Evolutionary conservation across 2,113 vertebrate species (phyloP).

Genomic region (Cyprinodon brontotheroides): DNA sequence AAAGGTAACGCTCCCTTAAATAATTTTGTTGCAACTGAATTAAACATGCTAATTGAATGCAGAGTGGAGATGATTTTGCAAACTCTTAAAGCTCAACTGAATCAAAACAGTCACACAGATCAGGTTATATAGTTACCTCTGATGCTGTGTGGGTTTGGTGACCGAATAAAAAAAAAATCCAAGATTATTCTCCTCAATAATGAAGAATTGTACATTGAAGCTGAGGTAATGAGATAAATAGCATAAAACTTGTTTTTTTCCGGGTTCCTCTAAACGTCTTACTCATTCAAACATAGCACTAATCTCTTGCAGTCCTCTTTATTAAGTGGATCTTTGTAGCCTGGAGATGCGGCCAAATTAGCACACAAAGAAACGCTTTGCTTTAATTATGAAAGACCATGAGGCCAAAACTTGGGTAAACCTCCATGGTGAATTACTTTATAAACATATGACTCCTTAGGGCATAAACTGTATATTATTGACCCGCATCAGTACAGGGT

Average conservation of each 20-base stretch:
- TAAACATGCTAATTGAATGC: too few relatives aligned
- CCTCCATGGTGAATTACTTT: constrained; percentile 7
- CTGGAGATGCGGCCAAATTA: background rate
- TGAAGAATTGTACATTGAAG: too few relatives aligned
- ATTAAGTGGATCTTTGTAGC: background rate
- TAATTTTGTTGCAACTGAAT: too few relatives aligned
- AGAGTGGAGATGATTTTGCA: too few relatives aligned
- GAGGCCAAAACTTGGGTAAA: background rate
- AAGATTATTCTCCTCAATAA: too few relatives aligned
- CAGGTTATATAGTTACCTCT: too few relatives aligned
- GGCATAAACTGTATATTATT: constrained; percentile 4
- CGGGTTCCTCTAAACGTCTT: background rate
- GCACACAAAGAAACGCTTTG: constrained; percentile 19
- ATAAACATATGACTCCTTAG: constrained; percentile 15
- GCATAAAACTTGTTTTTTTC: background rate
- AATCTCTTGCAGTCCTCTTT: background rate
- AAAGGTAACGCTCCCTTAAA: too few relatives aligned
- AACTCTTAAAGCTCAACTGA: too few relatives aligned
- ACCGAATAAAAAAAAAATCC: too few relatives aligned
- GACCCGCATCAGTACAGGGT: constrained; percentile 15
- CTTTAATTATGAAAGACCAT: constrained; percentile 10
- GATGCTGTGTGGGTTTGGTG: too few relatives aligned
- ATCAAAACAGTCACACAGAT: too few relatives aligned
- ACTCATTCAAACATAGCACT: background rate
- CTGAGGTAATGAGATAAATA: background rate